Conservation (phyloP, 2,888 invertebrate species). For the Hoplodrina blanda region DNA sequence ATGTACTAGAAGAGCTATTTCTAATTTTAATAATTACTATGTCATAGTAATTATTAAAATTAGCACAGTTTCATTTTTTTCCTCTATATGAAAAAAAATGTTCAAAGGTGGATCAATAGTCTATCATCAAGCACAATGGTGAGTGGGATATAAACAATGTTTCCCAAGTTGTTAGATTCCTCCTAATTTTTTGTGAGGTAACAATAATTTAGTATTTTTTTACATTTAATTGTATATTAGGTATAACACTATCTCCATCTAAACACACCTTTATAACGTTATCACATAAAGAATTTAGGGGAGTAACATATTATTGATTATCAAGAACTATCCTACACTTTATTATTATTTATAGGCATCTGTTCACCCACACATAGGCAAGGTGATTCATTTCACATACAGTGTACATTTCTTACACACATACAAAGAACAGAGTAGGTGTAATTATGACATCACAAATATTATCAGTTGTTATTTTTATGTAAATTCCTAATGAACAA, state of each 20-base stretch:
- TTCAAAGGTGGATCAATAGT: too few species aligned
- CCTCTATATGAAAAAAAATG: too few species aligned
- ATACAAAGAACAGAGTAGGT: constrained; percentile 9
- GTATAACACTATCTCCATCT: constrained; percentile 1
- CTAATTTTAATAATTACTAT: too few species aligned
- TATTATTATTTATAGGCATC: constrained; percentile 43
- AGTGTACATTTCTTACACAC: constrained; percentile 3
- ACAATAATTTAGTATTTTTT: not conserved
- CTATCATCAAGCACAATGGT: too few species aligned
- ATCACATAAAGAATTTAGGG: constrained; percentile 23
- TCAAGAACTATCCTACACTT: constrained; percentile 19
- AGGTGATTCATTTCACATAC: constrained; percentile 21
- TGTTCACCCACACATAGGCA: constrained; percentile 23
- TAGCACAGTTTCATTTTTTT: too few species aligned
- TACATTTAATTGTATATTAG: not conserved
- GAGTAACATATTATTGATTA: constrained; percentile 34
- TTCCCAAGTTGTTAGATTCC: too few species aligned
- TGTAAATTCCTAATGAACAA: constrained; percentile 18
- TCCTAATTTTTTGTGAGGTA: too few species aligned
- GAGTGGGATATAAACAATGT: too few species aligned
- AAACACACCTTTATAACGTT: constrained; percentile 25
- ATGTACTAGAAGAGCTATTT: too few species aligned
- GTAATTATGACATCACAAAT: constrained; percentile 33
- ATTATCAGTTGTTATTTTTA: constrained; percentile 36
- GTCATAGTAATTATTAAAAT: too few species aligned